Conservation (phyloP, 2,113 vertebrate genomes). For the Pluvialis apricaria region DNA sequence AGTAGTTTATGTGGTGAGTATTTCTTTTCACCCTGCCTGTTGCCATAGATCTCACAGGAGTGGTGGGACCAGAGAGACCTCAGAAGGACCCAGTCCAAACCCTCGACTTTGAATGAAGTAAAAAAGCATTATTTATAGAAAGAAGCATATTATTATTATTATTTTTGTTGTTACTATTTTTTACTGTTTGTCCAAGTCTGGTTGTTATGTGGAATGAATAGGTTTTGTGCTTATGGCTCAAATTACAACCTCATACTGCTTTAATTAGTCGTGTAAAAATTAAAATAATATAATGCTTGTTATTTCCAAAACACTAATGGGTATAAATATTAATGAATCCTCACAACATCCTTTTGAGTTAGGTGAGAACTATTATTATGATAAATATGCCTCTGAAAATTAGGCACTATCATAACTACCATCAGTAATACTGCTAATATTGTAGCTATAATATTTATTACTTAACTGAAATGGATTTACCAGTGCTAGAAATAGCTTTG, state of each 20-base stretch:
- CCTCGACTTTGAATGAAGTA: neutral
- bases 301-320: slow-evolving; percentile 9
- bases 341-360: neutral
- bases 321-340: slow-evolving; percentile 40
- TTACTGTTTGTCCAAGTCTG: neutral
- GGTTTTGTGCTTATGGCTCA: neutral
- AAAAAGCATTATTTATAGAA: neutral
- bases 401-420: slow-evolving; percentile 9
- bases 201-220: neutral
- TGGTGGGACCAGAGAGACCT: neutral
- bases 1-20: neutral
- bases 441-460: slow-evolving; percentile 12
- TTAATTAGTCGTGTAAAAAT: slow-evolving; percentile 8
- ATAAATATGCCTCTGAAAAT: slow-evolving; percentile 46
- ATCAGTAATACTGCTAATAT: slow-evolving; percentile 9
- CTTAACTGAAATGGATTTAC: slow-evolving; percentile 40
- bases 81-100: neutral
- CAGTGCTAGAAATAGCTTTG: neutral
- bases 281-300: neutral
- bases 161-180: neutral
- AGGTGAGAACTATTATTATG: slow-evolving; percentile 26
- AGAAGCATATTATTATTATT: neutral
- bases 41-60: neutral
- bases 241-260: neutral
- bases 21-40: neutral